Evolutionary conservation across 1,140 invertebrate genomes (phyloP), one percentile per base, ranked within the genome.

Genomic region (Brachionus manjavacas): DNA sequence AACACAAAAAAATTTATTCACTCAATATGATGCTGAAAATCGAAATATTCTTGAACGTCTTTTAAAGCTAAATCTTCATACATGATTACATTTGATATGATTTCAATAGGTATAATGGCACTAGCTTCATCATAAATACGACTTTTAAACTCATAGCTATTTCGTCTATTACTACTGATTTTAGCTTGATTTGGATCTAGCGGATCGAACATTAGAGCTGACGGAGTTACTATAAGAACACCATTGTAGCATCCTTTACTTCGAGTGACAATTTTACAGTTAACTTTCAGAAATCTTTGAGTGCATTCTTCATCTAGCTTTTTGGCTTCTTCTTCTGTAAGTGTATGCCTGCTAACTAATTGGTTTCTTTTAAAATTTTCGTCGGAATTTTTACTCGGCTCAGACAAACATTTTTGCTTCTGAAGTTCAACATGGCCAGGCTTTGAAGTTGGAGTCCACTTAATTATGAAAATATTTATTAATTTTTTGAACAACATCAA

Each of bases 201-300:
- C 6, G 79, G 79, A 85, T 91, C 90, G 90, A 99, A 99, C 97
- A 99, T 99, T 85, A 99, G 93, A 60, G 96, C 96, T 90, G 99
- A 99, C 43, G 97, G 96, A 49, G 97, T 99, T 68, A 99, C 96
- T 84, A 99, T 91, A 14, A 99, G 91, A 11, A 97, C 96, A 12
- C 97, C 97, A 8, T 93, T 92, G 4, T 97, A 55, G 28, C 60
- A 84, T 70, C 43, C 68, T 52, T 84, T 72, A 28, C 43, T 64
- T 4, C 64, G 28, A 4, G 52, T 81, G 3, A 81, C 64, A 41
- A 60, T 64, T 41, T 68, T 64, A 68, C 79, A 81, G 55, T 88
- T 87, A 25, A 89, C 87, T 84, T 88, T 88, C 28, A 88, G 70
- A 86, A 88, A 88, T 55, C 87, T 60, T 79, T 89, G 88, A 3